Evolutionary conservation across 2,888 invertebrate genomes (phyloP), one percentile per base, ranked within the genome.

Genomic region (Eupithecia centaureata): DNA sequence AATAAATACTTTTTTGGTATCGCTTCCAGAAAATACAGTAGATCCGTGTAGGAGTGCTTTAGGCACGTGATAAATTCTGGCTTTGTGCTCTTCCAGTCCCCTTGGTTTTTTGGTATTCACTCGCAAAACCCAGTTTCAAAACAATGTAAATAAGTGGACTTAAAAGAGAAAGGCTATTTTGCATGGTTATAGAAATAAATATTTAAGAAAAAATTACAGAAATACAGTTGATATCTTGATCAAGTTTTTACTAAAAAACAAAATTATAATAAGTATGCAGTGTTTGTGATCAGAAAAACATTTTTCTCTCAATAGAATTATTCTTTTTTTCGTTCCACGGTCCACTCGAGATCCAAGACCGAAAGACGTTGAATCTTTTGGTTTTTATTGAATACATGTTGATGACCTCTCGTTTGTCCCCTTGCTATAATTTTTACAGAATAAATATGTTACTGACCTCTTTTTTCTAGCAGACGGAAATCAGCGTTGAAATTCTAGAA

Each of bases 61-160:
- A 84, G 90, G 86, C 89, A 88, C 82, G 82, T 80, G 87, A 91
- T 91, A 91, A 91, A 91, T 91, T 85, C 84, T 77, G 76, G 87
- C 89, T 89, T 91, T 91, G 91, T 90, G 82, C 83, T 82, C 84
- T 83, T 82, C 79, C 79, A 84, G 83, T 22, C 76, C 74, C 69
- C 75, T 77, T 72, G 81, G 80, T 83, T 87, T 88, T 89, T 84
- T 68, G 73, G 73, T 77, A 79, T 82, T 80, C 87, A 82, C 82
- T 80, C 78, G 77, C 81, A 78, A 10, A 56, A 56, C 75, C 73
- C 79, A 79, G 82, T 47, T 25, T 5, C 32, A 18, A 62, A 60
- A 67, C 61, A 57, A 69, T 62, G 61, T 61, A 58, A 42, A 27
- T 25, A 10, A 27, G 42, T 47, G 42, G 42, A 47, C 22, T 22